These are phyloP conservation scores for Stegodyphus dumicola DNA, from an alignment of 1,140 invertebrate genomes.

Conservation along the genomic window DNA sequence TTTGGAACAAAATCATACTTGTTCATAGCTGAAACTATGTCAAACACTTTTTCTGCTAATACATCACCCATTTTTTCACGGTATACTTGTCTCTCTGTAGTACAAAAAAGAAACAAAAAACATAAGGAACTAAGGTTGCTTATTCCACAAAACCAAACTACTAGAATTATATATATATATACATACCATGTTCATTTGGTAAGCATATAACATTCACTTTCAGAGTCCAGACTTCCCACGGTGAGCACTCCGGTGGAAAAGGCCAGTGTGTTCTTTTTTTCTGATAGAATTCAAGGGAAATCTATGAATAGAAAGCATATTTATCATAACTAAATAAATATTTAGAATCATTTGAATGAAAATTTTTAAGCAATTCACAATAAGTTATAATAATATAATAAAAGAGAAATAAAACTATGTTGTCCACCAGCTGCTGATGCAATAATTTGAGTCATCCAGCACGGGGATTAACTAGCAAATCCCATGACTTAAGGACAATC, in stretches of 20 bases:
- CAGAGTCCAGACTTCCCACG: slow-evolving; percentile 98
- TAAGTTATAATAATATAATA: too few relatives aligned
- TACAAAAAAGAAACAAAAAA: background rate
- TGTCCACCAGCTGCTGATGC: too few relatives aligned
- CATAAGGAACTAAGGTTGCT: background rate
- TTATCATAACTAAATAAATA: background rate
- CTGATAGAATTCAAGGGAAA: slow-evolving; percentile 95
- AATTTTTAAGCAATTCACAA: too few relatives aligned
- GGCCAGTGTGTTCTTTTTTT: slow-evolving; percentile 85
- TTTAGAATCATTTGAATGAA: too few relatives aligned
- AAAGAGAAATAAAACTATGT: too few relatives aligned
- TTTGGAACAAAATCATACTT: slow-evolving; percentile 94
- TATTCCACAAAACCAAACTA: background rate
- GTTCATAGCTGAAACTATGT: slow-evolving; percentile 95
- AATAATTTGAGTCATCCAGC: too few relatives aligned
- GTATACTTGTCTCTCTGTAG: slow-evolving; percentile 82
- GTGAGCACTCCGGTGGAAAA: slow-evolving; percentile 87
- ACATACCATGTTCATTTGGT: slow-evolving; percentile 79
- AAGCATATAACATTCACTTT: slow-evolving; percentile 84
- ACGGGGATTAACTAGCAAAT: too few relatives aligned
- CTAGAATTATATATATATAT: slow-evolving; percentile 27
- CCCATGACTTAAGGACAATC: too few relatives aligned
- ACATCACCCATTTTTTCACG: slow-evolving; percentile 91
- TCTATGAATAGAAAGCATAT: slow-evolving; percentile 70
- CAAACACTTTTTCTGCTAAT: slow-evolving; percentile 90